A percentile compares a stretch with the other conserved stretches of the same genome.
These are phyloP conservation scores for Dermatemys mawii DNA, from an alignment of 2,113 vertebrate genomes.

Conservation along the genomic window DNA sequence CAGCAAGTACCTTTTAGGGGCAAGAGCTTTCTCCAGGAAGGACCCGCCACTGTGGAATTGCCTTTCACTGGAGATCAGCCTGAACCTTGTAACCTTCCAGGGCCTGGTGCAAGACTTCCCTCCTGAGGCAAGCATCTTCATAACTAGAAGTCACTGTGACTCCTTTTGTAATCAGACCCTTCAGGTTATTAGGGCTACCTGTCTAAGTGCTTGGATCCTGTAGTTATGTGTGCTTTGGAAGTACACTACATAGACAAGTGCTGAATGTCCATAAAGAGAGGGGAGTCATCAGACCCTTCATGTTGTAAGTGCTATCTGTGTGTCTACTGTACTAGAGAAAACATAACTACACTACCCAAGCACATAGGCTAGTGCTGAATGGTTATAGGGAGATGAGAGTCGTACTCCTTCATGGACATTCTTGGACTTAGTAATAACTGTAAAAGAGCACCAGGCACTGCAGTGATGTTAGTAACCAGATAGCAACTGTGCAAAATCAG, in stretches of 20 bases:
- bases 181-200: slow-evolving; percentile 39
- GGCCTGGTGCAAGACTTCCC: not conserved
- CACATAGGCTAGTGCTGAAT: not conserved
- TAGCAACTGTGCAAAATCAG: not conserved
- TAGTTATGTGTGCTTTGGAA: too few relatives aligned
- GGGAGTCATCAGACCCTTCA: too few relatives aligned
- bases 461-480: not conserved
- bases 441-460: not conserved
- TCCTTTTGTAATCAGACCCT: slow-evolving; percentile 32
- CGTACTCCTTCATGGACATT: not conserved
- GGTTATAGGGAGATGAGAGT: not conserved
- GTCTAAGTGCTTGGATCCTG: not conserved
- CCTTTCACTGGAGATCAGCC: not conserved
- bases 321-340: not conserved
- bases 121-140: slow-evolving; percentile 36
- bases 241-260: too few relatives aligned
- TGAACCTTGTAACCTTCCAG: not conserved
- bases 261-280: too few relatives aligned
- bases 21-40: not conserved
- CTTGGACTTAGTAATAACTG: not conserved
- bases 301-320: not conserved
- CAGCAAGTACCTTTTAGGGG: not conserved
- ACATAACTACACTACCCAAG: not conserved
- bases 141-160: not conserved
- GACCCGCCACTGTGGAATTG: not conserved